Percentiles rank a stretch among this genome's conserved stretches.
Evolutionary conservation across 92 coral and sea anemone genomes (phyloP).

Genomic region (Isaurus tuberculatus): DNA sequence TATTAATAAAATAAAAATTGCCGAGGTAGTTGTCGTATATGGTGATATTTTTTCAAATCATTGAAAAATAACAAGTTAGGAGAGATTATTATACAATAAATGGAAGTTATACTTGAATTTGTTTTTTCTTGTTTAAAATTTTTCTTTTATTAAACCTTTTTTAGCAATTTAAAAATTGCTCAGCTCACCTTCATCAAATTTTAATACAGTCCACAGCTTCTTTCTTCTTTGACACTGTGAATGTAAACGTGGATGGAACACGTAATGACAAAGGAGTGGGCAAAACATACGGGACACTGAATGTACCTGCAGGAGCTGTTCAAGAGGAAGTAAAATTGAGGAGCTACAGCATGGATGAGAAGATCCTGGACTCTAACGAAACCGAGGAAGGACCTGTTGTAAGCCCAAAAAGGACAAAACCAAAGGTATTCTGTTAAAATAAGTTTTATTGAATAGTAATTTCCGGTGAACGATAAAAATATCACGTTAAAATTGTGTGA

Average conservation of each 20-base stretch:
- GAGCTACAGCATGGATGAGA: conserved; percentile 84
- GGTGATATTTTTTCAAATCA: too few relatives aligned
- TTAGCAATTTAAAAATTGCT: too few relatives aligned
- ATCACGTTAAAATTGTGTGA: too few relatives aligned
- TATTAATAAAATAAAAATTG: too few relatives aligned
- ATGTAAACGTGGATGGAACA: conserved; percentile 83
- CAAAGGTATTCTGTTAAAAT: conserved; percentile 39
- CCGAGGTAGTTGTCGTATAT: too few relatives aligned
- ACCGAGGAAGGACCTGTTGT: conserved; percentile 48
- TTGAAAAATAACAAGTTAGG: too few relatives aligned
- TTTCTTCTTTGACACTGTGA: conserved; percentile 97
- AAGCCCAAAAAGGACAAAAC: conserved; percentile 36
- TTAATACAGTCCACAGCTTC: conserved; percentile 71
- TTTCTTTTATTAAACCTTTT: too few relatives aligned
- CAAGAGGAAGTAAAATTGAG: conserved; percentile 83
- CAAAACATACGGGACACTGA: conserved; percentile 91
- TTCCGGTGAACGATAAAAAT: too few relatives aligned
- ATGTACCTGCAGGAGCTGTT: conserved; percentile 95
- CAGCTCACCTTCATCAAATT: background rate
- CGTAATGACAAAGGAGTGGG: conserved; percentile 91
- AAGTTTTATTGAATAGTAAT: too few relatives aligned
- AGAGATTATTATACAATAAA: too few relatives aligned
- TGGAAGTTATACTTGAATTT: too few relatives aligned
- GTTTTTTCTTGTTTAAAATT: too few relatives aligned
- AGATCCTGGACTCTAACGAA: conserved; percentile 37